Base-by-base conservation (phyloP, 2,888 invertebrate species). In the Cistogaster globosa region DNA sequence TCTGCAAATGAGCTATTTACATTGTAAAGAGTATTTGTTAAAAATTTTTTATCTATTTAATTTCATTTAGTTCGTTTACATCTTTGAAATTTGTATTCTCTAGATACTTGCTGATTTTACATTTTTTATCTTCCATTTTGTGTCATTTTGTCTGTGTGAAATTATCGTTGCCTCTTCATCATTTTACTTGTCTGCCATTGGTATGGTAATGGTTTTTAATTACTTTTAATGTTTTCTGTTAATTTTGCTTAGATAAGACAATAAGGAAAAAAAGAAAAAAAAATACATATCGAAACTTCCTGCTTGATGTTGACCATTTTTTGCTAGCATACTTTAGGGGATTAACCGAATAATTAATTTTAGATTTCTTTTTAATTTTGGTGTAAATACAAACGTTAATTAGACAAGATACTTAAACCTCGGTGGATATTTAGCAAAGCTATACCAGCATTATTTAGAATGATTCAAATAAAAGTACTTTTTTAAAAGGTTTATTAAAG, bases 201-300 rank as follows among this genome's bases (percentile, higher is more conserved):
- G 26, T 48, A 76, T 84, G 53, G 62, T 60, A 76, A 84, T 80
- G 83, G 58, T 63, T 84, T 76, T 80, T 84, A 84, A 84, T 84
- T 84, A 76, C 58, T 75, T 60, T 53, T 76, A 71, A 76, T 76
- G 76, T 80, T 67, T 58, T 77, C 60, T 14, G 26, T 32, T 7
- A 18, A 63, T n/a, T 55, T 11, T 0, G 26, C 6, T n/a, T 36
- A 16, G 8, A 14, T 18, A 18, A 58, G 32, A 32, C 3, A 32
- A 32, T 32, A 51, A 38, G 12, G 7, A 48, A 18, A 20, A n/a
- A n/a, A 65, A 45, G 12, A 6, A 16, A 1, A 48, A 16, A 16
- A 48, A 48, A n/a, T 5, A 48, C 6, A 3, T 22, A 55, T 42
- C 36, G 36, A n/a, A 65, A 7, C 16, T 20, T 53, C 53, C 3